Percentiles rank a stretch among this genome's conserved stretches.
Evolutionary conservation across 2,113 vertebrate genomes (phyloP).

Genomic region (Melanocharis versteri): DNA sequence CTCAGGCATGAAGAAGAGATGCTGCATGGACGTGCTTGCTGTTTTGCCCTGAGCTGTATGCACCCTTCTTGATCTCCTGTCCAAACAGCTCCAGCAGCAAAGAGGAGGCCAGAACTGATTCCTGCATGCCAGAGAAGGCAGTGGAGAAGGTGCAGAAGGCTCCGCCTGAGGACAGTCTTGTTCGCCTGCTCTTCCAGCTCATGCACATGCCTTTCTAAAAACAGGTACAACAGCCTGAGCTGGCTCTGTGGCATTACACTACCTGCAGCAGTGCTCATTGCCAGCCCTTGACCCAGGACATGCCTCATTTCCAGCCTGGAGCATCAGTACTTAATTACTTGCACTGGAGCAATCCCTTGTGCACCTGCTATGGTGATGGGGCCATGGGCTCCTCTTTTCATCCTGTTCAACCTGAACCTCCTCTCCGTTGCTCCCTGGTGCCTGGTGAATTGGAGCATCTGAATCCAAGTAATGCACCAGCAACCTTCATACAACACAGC

Average conservation of each 20-base stretch:
- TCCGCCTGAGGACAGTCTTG: neutral
- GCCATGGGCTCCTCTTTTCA: neutral
- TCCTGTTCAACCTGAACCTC: neutral
- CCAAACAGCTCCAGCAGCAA: neutral
- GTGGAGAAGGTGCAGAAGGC: fast-evolving
- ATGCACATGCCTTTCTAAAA: neutral
- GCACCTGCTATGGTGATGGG: neutral
- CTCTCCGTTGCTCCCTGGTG: neutral
- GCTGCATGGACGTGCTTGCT: fast-evolving
- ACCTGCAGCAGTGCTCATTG: neutral
- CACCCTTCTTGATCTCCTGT: neutral
- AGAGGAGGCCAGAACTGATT: neutral
- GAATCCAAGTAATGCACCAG: neutral
- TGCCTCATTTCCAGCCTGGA: neutral
- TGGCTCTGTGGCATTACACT: neutral
- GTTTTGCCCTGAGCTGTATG: neutral
- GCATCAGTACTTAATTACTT: neutral
- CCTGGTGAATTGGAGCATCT: neutral
- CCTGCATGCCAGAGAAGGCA: neutral
- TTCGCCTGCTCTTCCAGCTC: neutral
- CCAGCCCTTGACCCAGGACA: neutral
- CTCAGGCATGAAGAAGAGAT: neutral
- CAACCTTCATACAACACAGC: neutral
- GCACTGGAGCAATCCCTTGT: neutral
- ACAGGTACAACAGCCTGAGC: neutral